These are phyloP conservation scores for Denticeps clupeoides DNA, from an alignment of 2,797 vertebrate species.

Conservation along the genomic window DNA sequence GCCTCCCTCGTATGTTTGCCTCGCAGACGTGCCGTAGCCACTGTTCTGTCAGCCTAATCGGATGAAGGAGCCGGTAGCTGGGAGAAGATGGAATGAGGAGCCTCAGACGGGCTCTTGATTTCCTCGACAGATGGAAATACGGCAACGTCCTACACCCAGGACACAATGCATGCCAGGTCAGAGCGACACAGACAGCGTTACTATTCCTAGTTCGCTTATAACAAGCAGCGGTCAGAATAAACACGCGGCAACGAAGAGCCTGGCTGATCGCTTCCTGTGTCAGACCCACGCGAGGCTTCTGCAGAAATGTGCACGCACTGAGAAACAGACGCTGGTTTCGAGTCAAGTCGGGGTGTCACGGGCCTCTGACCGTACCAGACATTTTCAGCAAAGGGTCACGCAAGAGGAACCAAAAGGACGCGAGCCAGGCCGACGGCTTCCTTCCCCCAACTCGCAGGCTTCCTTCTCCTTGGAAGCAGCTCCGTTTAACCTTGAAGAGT, in stretches of 20 bases:
- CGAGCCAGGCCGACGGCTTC: conserved; percentile 31
- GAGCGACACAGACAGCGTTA: conserved; percentile 22
- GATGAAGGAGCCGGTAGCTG: conserved; percentile 46
- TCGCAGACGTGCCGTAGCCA: conserved; percentile 42
- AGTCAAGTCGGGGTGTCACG: no score
- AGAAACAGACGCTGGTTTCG: no score
- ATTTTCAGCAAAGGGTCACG: no score
- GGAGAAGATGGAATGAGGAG: conserved; percentile 44
- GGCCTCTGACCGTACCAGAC: no score
- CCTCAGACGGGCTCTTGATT: no score
- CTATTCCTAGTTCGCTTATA: no score
- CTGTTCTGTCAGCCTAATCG: conserved; percentile 49
- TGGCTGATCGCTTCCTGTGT: no score
- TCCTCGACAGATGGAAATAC: no score
- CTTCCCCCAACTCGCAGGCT: conserved; percentile 52
- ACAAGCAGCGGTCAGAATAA: no score
- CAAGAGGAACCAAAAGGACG: background rate
- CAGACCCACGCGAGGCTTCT: background rate
- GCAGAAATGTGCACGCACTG: conserved; percentile 30
- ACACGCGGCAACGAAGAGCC: no score
- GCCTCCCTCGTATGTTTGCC: conserved; percentile 40
- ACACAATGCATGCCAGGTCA: conserved; percentile 32
- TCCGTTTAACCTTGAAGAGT: conserved; percentile 71
- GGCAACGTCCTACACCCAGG: no score
- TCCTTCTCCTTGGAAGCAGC: conserved; percentile 43